Base-by-base conservation (phyloP, 2,888 invertebrate species). In the Creontiades dilutus region DNA sequence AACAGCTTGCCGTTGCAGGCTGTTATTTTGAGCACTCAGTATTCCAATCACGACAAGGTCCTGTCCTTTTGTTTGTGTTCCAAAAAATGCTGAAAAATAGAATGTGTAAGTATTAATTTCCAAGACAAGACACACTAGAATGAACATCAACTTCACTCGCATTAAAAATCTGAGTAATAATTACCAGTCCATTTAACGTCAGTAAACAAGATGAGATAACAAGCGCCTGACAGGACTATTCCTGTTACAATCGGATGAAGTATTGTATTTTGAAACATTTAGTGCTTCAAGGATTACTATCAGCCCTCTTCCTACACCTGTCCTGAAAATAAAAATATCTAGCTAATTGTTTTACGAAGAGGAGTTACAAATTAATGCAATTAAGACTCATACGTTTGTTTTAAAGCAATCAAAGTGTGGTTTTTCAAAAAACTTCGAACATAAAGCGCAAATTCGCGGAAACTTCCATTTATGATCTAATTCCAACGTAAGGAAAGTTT, bases 1-100 rank as follows among this genome's bases (percentile, higher is more conserved):
- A 13, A 92, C 91, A 16, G 88, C 84, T 78, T 91, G 68, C 5
- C 90, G 68, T 13, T 80, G 76, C n/a, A 82, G 28, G 28, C 78
- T 84, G 28, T 91, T 87, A 14, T 81, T 47, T 23, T 78, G 90
- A 13, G 90, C 87, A 13, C 90, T 90, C 37, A 91, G n/a, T 5
- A 91, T 82, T 14, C 90, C 90, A 27, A 89, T 57, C 19, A 81
- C 47, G 9, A 86, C 16, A 19, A 85, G n/a, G 9, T 85, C 55
- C 11, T 13, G 46, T 16, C 13, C 12, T 68, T 68, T 68, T 11
- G 23, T 12, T 23, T 23, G 4, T 12, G 19, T 11, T 68, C 68
- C 68, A 23, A 68, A 68, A 23, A 68, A 23, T 19, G 27, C 68
- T 68, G 68, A 68, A 1, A 52, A 68, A 68, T 27, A 19, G 23